Base-by-base conservation (phyloP, 53 echinoderm and acorn worm genomes). In the Zoroaster sp. region DNA sequence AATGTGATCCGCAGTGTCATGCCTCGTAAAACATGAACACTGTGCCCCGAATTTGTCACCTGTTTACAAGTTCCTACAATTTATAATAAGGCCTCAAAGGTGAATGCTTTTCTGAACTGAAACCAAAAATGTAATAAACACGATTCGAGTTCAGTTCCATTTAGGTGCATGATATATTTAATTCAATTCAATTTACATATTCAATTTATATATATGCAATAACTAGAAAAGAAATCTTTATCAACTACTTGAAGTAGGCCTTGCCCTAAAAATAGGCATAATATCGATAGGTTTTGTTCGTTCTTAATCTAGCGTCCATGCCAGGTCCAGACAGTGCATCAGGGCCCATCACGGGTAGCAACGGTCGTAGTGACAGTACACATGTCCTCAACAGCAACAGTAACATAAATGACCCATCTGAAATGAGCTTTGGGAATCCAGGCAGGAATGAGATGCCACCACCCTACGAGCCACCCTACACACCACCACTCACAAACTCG, bases 1-100 rank as follows among this genome's bases (percentile, higher is more conserved):
- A 77, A 52, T 34, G 35, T 33, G 18, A 51, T 52, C 33, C 49
- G 17, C 9, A 53, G 32, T 36, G 31, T 35, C 35, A 51, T 34
- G 49, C 77, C 77, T 77, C 53, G 54, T 77, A 77, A 77, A 77
- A 77, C 77, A 52, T 77, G 38, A 37, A 51, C 13, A 51, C 49
- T 41, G 21, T 43, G n/a, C 8, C 35, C 33, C 53, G 17, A 35
- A 51, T 25, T 51, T 77, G 77, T 51, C 51, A 49, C 8, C 79
- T 79, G 79, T 63, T 79, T 21, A 79, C 40, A 65, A 3, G 63
- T 21, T 59, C 63, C 28, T 21, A 28, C 63, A 59, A 23, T 55
- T 55, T 55, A 55, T 55, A 55, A 55, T 9, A 25, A 25, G 63
- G 21, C 63, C 28, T 25, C 63, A 9, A 59, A 25, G 53, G 20